Percentiles rank a stretch among this genome's conserved stretches.
These are phyloP conservation scores for Philypnodon macrostomus DNA, from an alignment of 2,797 vertebrate genomes.

Conservation along the genomic window DNA sequence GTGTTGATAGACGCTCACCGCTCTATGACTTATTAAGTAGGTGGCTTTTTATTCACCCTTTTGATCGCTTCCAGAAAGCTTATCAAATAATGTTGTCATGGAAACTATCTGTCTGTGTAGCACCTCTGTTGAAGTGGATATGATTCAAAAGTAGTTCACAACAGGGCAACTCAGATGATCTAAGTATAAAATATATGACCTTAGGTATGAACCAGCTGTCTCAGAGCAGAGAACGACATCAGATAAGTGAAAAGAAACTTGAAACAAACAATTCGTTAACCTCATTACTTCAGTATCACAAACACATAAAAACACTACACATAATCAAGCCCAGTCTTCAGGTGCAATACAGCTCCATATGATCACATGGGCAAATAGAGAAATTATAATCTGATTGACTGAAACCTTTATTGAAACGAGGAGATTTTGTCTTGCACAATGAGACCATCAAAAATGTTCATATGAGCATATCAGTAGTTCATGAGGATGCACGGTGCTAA, in stretches of 20 bases:
- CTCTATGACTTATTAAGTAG: constrained; percentile 57
- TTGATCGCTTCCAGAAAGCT: constrained; percentile 53
- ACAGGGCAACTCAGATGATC: constrained; percentile 25
- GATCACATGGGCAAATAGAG: too few species aligned
- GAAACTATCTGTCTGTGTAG: constrained; percentile 61
- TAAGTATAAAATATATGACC: constrained; percentile 22
- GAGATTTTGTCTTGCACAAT: too few species aligned
- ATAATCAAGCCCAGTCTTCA: neutral
- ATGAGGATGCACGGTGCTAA: too few species aligned
- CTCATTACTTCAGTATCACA: neutral
- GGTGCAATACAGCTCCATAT: neutral
- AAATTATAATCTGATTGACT: too few species aligned
- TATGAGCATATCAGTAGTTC: too few species aligned
- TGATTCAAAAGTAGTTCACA: constrained; percentile 47
- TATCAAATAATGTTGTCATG: constrained; percentile 68
- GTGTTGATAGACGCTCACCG: constrained; percentile 24
- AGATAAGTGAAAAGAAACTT: neutral
- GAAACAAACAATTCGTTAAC: neutral
- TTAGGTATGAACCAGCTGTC: constrained; percentile 10
- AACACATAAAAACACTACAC: neutral
- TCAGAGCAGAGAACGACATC: neutral
- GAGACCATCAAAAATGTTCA: too few species aligned
- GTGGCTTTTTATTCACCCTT: constrained; percentile 49
- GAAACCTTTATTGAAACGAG: too few species aligned
- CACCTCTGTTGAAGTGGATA: constrained; percentile 47